Evolutionary conservation across 2,113 vertebrate species (phyloP).

Genomic region (Sapayoa aenigma): DNA sequence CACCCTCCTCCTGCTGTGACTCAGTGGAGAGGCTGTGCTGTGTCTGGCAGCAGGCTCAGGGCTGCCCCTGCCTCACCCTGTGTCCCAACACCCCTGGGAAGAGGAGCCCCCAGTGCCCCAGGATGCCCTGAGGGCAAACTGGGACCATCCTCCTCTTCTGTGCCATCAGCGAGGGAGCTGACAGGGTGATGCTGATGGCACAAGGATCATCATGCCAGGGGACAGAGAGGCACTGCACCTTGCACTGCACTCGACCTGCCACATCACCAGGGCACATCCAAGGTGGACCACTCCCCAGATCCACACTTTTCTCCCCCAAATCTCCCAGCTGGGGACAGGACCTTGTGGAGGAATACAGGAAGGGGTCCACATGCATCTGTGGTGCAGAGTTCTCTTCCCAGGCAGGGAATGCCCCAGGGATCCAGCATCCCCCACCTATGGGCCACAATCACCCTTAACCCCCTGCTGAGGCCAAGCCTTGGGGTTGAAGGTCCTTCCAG

Average conservation of each 20-base stretch:
- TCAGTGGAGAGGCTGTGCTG: neutral
- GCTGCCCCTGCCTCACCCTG: neutral
- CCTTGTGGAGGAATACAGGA: neutral
- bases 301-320: neutral
- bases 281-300: neutral
- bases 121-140: no score
- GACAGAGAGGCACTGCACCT: neutral
- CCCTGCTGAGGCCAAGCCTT: neutral
- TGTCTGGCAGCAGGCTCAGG: neutral
- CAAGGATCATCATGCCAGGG: fast-evolving
- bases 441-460: fast-evolving
- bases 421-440: neutral
- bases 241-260: neutral
- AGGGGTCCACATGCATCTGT: neutral
- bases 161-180: neutral
- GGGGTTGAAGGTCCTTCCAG: neutral
- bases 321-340: neutral
- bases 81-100: neutral
- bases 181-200: fast-evolving
- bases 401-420: neutral
- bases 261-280: neutral
- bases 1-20: fast-evolving
- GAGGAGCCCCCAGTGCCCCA: neutral
- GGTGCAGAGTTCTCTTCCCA: neutral
- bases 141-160: neutral